Evolutionary conservation across 2,888 invertebrate species (phyloP), one percentile per base, ranked within the genome.

Genomic region (Nasonovia ribisnigri): DNA sequence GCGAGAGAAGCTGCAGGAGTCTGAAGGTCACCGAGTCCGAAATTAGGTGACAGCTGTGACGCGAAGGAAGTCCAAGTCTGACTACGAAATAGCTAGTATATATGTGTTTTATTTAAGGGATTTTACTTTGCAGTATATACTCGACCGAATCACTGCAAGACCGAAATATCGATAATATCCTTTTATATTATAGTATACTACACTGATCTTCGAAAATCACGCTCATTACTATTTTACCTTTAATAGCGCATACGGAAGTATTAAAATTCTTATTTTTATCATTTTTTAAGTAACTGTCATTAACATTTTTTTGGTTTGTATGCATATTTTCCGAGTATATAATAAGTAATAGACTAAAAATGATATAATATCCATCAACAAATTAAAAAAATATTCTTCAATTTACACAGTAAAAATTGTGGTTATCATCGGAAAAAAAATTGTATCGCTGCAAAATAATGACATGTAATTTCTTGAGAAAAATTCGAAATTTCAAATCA

Each of bases 261-360:
- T 77, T 36, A 20, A 77, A 77, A 20, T 36, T 36, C 20, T 77
- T 77, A 36, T 20, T 36, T 36, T 54, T 51, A 5, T 20, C 54
- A 3, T 5, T 54, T 20, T 54, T 36, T 36, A 57, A 77, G 77
- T 6, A 20, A 46, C 46, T 11, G 1, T 46, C 46, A 11, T 46
- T 46, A 46, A 11, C 46, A 46, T 46, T 46, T 43, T 77, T 16
- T 20, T 77, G 20, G 16, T 36, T 36, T 36, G 16, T 77, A 77
- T 6, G 24, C 16, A 36, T n/a, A n/a, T 67, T 36, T 0, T n/a
- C 5, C 1, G 0, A 20, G 20, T 8, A 2, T 8, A 36, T 3
- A 54, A n/a, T 77, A 77, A 77, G 36, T 8, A 36, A 77, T 36
- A 36, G 77, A 77, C 77, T 77, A 36, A 77, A 36, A 8, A 77